Evolutionary conservation across 2,888 invertebrate species (phyloP).

Genomic region (Ptychoptera contaminata): DNA sequence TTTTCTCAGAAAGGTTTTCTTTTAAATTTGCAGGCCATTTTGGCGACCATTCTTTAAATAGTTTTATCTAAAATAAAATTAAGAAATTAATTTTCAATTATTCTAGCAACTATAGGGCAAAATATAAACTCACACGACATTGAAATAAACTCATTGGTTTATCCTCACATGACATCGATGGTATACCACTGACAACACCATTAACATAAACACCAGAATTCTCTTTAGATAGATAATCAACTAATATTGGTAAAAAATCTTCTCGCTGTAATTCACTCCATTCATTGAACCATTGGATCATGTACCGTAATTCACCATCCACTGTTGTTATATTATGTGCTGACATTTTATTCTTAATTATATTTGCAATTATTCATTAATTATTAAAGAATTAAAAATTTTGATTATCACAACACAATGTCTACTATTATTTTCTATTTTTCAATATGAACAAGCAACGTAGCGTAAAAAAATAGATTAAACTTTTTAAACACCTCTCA

Average conservation of each 20-base stretch:
- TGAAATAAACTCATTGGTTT: slow-evolving; percentile 71
- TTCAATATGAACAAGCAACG: too few relatives aligned
- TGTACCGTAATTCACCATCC: slow-evolving; percentile 64
- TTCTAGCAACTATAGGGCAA: not conserved
- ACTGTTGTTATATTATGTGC: slow-evolving; percentile 40
- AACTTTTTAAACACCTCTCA: too few relatives aligned
- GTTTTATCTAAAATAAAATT: slow-evolving; percentile 43
- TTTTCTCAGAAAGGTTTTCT: slow-evolving; percentile 48
- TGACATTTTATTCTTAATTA: slow-evolving; percentile 29
- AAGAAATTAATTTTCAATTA: not conserved
- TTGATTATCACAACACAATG: too few relatives aligned
- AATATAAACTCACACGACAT: slow-evolving; percentile 46
- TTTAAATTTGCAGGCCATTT: slow-evolving; percentile 63
- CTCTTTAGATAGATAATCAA: slow-evolving; percentile 39
- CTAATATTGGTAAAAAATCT: slow-evolving; percentile 64
- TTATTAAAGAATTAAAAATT: not conserved
- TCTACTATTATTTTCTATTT: too few relatives aligned
- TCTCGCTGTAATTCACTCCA: slow-evolving; percentile 78
- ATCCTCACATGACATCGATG: slow-evolving; percentile 48
- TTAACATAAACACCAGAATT: slow-evolving; percentile 48
- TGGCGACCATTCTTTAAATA: slow-evolving; percentile 71
- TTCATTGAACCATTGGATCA: slow-evolving; percentile 76
- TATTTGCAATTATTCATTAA: not conserved
- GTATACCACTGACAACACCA: slow-evolving; percentile 52
- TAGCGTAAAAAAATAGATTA: too few relatives aligned